Conservation (phyloP, 2,888 invertebrate genomes). For the Crematogaster levior region DNA sequence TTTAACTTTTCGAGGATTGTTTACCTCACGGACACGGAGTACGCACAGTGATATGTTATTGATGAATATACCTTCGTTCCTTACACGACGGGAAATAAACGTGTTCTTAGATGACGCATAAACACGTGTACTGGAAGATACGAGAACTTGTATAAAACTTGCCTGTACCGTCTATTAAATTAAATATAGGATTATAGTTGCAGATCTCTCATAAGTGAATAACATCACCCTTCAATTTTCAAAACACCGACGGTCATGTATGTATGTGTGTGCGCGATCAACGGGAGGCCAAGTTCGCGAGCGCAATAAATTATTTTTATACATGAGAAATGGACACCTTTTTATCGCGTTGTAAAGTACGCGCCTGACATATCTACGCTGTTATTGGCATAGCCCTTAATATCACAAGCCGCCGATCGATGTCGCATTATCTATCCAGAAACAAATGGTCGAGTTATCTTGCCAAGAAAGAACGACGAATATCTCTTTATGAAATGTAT, state of each 20-base stretch:
- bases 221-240: background rate
- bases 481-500: background rate
- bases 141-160: conserved; percentile 16
- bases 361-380: conserved; percentile 5
- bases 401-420: conserved; percentile 35
- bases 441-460: conserved; percentile 29
- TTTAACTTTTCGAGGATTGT: background rate
- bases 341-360: conserved; percentile 28
- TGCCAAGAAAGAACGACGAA: background rate
- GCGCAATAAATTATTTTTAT: conserved; percentile 22
- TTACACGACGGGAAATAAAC: background rate
- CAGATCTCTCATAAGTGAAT: background rate
- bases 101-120: background rate
- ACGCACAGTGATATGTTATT: background rate
- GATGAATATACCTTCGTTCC: background rate
- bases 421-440: conserved; percentile 23
- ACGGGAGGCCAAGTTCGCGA: conserved; percentile 12
- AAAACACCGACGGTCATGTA: background rate
- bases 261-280: background rate
- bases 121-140: background rate
- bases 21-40: background rate
- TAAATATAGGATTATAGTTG: background rate
- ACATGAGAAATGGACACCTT: background rate
- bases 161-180: background rate
- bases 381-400: conserved; percentile 33